A percentile compares a stretch with the other conserved stretches of the same genome.
Evolutionary conservation across 2,797 vertebrate species (phyloP).

Genomic region (Meriones psammophilus): DNA sequence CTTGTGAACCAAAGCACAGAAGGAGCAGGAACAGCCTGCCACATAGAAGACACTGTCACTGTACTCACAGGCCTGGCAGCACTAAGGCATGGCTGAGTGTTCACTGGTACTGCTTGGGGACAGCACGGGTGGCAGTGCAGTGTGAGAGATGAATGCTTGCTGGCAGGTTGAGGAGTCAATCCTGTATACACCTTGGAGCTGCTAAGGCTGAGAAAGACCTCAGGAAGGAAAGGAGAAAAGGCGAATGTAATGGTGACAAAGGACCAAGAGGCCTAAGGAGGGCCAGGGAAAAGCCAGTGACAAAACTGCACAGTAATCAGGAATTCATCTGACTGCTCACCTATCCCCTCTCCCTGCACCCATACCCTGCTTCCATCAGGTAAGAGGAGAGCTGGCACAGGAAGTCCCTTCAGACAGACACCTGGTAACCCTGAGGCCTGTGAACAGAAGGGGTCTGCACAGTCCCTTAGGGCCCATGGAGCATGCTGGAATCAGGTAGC

Average conservation of each 20-base stretch:
- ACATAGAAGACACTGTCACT: not conserved
- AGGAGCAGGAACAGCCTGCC: not conserved
- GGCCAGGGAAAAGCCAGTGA: not conserved
- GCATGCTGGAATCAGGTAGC: constrained; percentile 59
- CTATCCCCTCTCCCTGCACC: not conserved
- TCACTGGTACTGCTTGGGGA: not conserved
- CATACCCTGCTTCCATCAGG: not conserved
- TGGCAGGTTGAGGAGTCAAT: too few relatives aligned
- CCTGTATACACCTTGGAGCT: not conserved
- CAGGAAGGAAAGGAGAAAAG: not conserved
- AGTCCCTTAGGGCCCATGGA: not conserved
- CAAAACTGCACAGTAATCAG: accelerated
- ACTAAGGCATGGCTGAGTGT: not conserved
- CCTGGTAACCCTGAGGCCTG: not conserved
- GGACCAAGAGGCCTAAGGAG: accelerated
- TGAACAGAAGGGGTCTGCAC: not conserved
- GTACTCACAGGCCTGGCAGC: not conserved
- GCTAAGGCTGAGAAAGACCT: not conserved
- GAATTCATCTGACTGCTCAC: not conserved
- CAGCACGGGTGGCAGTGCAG: not conserved
- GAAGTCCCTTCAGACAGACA: not conserved
- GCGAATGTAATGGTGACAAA: not conserved
- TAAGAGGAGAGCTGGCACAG: not conserved
- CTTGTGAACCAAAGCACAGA: too few relatives aligned
- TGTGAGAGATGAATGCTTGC: not conserved